These are phyloP conservation scores for Oreonectes daqikongensis DNA, from an alignment of 2,797 vertebrate species.

Conservation along the genomic window DNA sequence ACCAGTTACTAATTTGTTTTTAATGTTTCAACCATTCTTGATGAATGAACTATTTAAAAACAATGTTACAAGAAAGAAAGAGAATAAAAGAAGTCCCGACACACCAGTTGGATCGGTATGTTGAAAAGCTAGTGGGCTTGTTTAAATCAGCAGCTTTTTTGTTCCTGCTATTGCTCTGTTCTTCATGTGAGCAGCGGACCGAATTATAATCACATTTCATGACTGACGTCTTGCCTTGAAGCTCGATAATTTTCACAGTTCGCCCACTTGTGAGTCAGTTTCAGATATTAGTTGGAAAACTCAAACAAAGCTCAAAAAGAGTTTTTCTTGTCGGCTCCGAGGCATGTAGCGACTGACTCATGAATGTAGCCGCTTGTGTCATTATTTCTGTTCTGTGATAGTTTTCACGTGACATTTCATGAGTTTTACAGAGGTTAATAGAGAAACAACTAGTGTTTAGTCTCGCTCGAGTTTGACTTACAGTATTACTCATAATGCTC, in stretches of 20 bases:
- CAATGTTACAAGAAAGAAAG: not conserved
- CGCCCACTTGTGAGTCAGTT: conserved; percentile 36
- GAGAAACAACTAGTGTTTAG: not conserved
- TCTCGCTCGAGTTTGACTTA: not conserved
- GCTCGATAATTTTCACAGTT: conserved; percentile 15
- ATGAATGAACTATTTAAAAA: not conserved
- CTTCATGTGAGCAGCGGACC: conserved; percentile 4
- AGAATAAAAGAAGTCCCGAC: not conserved
- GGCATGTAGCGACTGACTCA: conserved; percentile 22
- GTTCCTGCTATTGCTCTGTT: not conserved
- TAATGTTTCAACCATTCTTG: not conserved
- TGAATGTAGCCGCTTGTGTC: not conserved
- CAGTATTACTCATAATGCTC: not conserved
- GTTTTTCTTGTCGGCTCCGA: not conserved
- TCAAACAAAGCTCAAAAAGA: conserved; percentile 23
- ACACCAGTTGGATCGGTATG: not conserved
- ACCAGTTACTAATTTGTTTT: not conserved
- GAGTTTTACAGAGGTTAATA: conserved; percentile 6
- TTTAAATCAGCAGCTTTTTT: not conserved
- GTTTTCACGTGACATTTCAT: not conserved
- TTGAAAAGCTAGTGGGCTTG: not conserved
- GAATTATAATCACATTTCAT: conserved; percentile 13
- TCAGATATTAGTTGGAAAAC: conserved; percentile 1
- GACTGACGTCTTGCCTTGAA: conserved; percentile 26
- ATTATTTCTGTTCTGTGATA: not conserved